Percentiles rank a stretch among this genome's conserved stretches.
Evolutionary conservation across 2,797 vertebrate genomes (phyloP).

Genomic region (Diplodus puntazzo): DNA sequence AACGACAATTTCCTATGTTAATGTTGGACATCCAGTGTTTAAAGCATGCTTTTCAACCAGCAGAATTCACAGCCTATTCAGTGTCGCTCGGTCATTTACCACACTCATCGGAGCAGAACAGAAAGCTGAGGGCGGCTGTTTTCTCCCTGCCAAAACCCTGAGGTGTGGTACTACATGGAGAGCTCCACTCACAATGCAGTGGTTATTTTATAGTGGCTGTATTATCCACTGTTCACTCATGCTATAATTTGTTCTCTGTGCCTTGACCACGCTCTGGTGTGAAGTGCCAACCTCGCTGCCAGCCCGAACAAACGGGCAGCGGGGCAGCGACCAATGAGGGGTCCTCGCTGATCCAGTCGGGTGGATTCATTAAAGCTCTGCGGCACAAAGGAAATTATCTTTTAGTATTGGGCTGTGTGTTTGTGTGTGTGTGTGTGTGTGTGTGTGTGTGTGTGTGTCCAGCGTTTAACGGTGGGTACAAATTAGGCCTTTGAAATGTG

Average conservation of each 20-base stretch:
- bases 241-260: constrained; percentile 62
- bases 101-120: constrained; percentile 52
- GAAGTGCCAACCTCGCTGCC: constrained; percentile 57
- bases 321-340: constrained; percentile 26
- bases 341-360: constrained; percentile 17
- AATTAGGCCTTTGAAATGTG: constrained; percentile 61
- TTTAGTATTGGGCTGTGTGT: constrained; percentile 39
- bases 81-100: constrained; percentile 48
- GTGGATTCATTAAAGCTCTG: constrained; percentile 32
- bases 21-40: constrained; percentile 35
- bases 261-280: constrained; percentile 39
- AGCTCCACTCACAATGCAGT: constrained; percentile 52
- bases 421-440: constrained; percentile 38
- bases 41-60: constrained; percentile 39
- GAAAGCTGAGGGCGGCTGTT: constrained; percentile 40
- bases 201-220: constrained; percentile 63
- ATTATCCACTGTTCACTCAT: constrained; percentile 66
- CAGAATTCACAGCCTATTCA: constrained; percentile 47
- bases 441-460: constrained; percentile 33
- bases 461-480: constrained; percentile 40
- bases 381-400: constrained; percentile 50
- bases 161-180: constrained; percentile 63
- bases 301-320: constrained; percentile 50
- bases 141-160: constrained; percentile 48
- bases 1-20: constrained; percentile 45